Conservation (phyloP, 1,140 invertebrate genomes). For the Agraylea sexmaculata region DNA sequence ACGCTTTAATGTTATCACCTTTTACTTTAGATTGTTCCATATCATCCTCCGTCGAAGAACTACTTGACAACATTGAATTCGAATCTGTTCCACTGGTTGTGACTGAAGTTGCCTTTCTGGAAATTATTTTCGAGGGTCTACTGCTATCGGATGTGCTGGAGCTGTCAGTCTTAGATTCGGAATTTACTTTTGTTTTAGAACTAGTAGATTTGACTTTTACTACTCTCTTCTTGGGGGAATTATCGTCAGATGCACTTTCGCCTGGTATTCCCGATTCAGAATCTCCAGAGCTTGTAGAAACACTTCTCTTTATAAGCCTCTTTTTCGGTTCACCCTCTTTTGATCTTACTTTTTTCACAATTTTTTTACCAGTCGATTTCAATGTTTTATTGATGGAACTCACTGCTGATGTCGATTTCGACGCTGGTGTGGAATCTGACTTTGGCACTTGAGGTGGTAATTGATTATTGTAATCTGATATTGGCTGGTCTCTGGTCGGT, state of each 20-base stretch:
- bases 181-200: conserved; percentile 25
- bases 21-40: conserved; percentile 30
- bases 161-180: conserved; percentile 8
- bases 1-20: conserved; percentile 24
- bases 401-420: conserved; percentile 34
- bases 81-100: conserved; percentile 40
- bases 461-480: conserved; percentile 30
- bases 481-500: background rate
- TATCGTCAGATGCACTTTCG: conserved; percentile 16
- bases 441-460: conserved; percentile 50
- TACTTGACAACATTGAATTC: conserved; percentile 31
- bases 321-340: conserved; percentile 30
- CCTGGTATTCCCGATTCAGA: conserved; percentile 24
- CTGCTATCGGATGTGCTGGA: conserved; percentile 3
- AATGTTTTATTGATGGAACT: conserved; percentile 34
- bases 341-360: conserved; percentile 17
- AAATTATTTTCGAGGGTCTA: conserved; percentile 21
- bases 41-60: conserved; percentile 38
- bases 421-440: conserved; percentile 33
- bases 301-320: conserved; percentile 31
- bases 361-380: conserved; percentile 18
- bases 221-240: conserved; percentile 16
- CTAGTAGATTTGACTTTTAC: conserved; percentile 20
- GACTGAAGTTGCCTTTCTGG: conserved; percentile 26
- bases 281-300: conserved; percentile 42